Evolutionary conservation across 2,888 invertebrate genomes (phyloP), one percentile per base, ranked within the genome.

Genomic region (Cryptus viduatorius): DNA sequence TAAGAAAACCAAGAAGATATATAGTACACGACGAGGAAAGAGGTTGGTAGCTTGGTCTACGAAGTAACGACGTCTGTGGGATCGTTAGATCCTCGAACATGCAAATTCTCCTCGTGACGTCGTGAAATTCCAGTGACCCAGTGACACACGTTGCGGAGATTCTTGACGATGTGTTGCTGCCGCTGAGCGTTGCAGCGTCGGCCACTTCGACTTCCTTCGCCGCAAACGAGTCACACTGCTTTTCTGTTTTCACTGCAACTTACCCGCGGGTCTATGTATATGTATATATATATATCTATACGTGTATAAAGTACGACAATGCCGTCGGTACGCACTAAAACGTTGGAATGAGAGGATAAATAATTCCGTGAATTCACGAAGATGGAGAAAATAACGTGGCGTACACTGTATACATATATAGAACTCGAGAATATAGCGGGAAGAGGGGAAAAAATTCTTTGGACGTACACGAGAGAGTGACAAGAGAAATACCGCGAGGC

Each of bases 61-160:
- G 64, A 65, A 78, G 81, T 64, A 81, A 81, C 81, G 73, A 84
- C 65, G 69, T 81, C 68, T 78, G 81, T 78, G 78, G 78, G 50
- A 69, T 81, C 84, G 84, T 84, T 78, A 56, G 81, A 84, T 84
- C 84, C 75, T 84, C 78, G 81, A 78, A 84, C 81, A 84, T 82
- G 84, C 73, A 84, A 84, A 84, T 84, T 84, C 81, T 78, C 68
- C 53, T 46, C 81, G 84, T 84, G 84, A 81, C 78, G 81, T 81
- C 73, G 81, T 72, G 82, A 78, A 84, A 84, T 84, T 84, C 84
- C 78, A 84, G 84, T 84, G 84, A 84, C 84, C 84, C 84, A 84
- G 84, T 84, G 84, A 84, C 84, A 84, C 84, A 75, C 84, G 84
- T 78, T 84, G 73, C 78, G n/a, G 69, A 82, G 84, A 82, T 84